phyloP scores from a whole-genome alignment of 1,140 invertebrate species.

The Drosophila ironensis region DNA sequence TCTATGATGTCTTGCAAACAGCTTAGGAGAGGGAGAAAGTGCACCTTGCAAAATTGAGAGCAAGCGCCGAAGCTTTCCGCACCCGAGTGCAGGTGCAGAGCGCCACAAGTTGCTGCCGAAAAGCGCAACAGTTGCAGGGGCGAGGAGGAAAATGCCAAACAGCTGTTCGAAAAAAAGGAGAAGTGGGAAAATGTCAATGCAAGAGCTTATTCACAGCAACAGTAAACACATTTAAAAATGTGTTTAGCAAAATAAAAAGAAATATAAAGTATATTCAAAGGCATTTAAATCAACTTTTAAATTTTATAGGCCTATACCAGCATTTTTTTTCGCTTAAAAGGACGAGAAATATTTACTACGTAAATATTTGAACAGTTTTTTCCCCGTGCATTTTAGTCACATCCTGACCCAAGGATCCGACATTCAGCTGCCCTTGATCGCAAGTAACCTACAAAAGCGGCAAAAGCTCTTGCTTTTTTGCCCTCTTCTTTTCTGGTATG shows the following conservation, averaged over 20 bases:
- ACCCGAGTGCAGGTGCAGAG: slow-evolving; percentile 9
- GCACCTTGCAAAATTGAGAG: background rate
- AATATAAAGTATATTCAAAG: no score
- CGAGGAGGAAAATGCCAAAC: slow-evolving; percentile 16
- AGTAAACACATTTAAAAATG: no score
- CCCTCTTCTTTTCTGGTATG: background rate
- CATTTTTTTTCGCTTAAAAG: no score
- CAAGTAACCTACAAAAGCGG: slow-evolving; percentile 43
- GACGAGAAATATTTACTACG: no score
- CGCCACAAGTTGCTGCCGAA: slow-evolving; percentile 66
- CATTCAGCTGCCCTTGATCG: slow-evolving; percentile 74
- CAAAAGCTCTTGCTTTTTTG: slow-evolving; percentile 8
- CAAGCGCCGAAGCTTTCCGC: slow-evolving; percentile 19
- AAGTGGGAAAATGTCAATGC: background rate
- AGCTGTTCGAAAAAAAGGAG: slow-evolving; percentile 34
- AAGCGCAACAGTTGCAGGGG: slow-evolving; percentile 62
- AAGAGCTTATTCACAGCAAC: background rate
- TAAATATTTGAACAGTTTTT: no score
- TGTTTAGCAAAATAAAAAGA: no score
- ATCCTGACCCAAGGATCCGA: slow-evolving; percentile 58
- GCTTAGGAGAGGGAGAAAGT: slow-evolving; percentile 7
- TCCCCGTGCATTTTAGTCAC: slow-evolving; percentile 3
- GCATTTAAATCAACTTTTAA: no score
- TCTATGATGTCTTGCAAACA: background rate
- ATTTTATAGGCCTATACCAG: no score